Conservation (phyloP, 1,140 invertebrate species). For the Drosophila equinoxialis region DNA sequence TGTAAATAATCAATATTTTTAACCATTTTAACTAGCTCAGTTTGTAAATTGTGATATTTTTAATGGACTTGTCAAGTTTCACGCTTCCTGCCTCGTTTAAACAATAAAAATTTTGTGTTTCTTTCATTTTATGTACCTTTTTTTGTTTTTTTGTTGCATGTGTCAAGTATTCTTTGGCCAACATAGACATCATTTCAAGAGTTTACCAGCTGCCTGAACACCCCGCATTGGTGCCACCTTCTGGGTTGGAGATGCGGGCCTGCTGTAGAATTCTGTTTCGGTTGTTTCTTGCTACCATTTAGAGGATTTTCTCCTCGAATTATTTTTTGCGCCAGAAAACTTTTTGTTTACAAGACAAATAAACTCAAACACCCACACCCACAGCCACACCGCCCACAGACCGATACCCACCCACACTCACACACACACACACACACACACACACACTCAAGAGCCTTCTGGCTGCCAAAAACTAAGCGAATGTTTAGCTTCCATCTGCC, state of each 20-base stretch:
- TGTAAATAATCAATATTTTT: too few species aligned
- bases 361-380: constrained; percentile 35
- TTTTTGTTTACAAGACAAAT: constrained; percentile 78
- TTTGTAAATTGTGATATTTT: constrained; percentile 31
- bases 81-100: constrained; percentile 40
- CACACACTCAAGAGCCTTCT: constrained; percentile 24
- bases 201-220: constrained; percentile 31
- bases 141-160: not conserved
- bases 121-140: constrained; percentile 10
- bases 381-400: constrained; percentile 1
- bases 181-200: constrained; percentile 14
- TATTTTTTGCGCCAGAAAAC: constrained; percentile 73
- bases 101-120: constrained; percentile 39
- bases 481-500: constrained; percentile 40
- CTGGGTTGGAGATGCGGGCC: not conserved
- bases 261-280: constrained; percentile 36
- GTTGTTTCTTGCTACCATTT: constrained; percentile 31
- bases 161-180: constrained; percentile 24
- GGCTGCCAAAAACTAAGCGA: constrained; percentile 59
- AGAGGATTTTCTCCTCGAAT: constrained; percentile 69
- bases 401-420: constrained; percentile 8
- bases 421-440: constrained; percentile 1
- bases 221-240: constrained; percentile 33
- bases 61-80: constrained; percentile 49
- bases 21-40: too few species aligned